Conservation (phyloP, 2,888 invertebrate species). For the Baronia brevicornis region DNA sequence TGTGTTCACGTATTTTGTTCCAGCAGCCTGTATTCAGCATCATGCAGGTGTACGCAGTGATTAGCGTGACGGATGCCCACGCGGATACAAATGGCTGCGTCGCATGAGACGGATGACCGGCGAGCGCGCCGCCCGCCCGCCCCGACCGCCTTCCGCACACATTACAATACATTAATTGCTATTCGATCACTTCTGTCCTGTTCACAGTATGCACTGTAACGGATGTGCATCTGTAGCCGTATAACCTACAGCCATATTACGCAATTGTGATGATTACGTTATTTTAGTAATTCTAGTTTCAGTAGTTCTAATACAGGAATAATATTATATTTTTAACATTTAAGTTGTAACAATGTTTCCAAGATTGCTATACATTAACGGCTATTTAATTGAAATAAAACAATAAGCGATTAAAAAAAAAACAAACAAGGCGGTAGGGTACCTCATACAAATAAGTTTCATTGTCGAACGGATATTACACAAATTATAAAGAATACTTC, state of each 20-base stretch:
- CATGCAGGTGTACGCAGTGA: conserved; percentile 53
- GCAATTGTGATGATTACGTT: not conserved
- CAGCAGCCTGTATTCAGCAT: conserved; percentile 18
- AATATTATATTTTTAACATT: no score
- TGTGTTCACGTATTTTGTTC: conserved; percentile 36
- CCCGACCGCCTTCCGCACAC: conserved; percentile 32
- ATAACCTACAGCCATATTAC: not conserved
- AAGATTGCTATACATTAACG: no score
- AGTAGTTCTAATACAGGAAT: no score
- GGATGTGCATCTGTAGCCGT: conserved; percentile 4
- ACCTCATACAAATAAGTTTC: no score
- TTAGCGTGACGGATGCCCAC: conserved; percentile 59
- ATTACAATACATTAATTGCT: conserved; percentile 51
- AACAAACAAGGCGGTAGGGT: no score
- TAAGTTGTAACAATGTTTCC: no score
- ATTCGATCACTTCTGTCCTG: conserved; percentile 39
- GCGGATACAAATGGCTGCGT: conserved; percentile 57
- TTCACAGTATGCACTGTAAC: conserved; percentile 10
- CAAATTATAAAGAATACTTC: no score
- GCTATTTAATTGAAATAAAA: no score
- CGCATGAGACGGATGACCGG: conserved; percentile 53
- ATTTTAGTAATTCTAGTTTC: no score
- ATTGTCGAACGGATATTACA: no score
- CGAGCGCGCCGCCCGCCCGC: conserved; percentile 22
- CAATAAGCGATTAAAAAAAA: no score